Conservation (phyloP, 2,113 vertebrate species). For the Peucedramus taeniatus region DNA sequence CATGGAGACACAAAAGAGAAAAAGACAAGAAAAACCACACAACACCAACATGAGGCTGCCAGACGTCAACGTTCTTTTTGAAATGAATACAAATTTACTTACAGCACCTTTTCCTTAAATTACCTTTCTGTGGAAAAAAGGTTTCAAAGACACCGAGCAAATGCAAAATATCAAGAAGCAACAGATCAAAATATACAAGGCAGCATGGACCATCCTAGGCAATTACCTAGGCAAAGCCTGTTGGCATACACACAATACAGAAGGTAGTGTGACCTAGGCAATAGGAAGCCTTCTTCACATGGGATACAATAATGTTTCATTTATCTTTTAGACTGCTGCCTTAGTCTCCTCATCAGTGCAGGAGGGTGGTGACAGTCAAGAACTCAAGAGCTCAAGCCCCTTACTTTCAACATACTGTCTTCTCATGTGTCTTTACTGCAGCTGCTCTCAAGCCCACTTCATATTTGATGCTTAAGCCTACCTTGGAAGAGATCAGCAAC, state of each 20-base stretch:
- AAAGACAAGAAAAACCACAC: fast-evolving
- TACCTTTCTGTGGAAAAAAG: not conserved
- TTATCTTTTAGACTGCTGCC: not conserved
- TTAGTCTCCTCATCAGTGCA: not conserved
- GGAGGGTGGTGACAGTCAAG: not conserved
- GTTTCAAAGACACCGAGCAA: not conserved
- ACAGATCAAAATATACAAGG: not conserved
- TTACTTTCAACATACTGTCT: not conserved
- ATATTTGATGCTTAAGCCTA: not conserved
- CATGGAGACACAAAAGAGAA: not conserved
- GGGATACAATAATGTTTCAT: not conserved
- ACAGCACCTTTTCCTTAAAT: not conserved
- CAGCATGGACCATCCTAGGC: not conserved
- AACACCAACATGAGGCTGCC: not conserved
- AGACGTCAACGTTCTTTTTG: not conserved
- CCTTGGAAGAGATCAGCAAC: not conserved
- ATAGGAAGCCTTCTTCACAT: not conserved
- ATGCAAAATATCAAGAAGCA: not conserved
- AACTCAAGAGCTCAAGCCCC: not conserved
- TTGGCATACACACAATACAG: not conserved
- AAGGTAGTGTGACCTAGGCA: not conserved
- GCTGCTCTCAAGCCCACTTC: not conserved
- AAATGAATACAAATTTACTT: not conserved
- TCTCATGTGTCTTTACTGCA: not conserved
- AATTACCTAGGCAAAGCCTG: not conserved